Conservation (phyloP, 2,888 invertebrate species). For the Chalcis sispes region DNA sequence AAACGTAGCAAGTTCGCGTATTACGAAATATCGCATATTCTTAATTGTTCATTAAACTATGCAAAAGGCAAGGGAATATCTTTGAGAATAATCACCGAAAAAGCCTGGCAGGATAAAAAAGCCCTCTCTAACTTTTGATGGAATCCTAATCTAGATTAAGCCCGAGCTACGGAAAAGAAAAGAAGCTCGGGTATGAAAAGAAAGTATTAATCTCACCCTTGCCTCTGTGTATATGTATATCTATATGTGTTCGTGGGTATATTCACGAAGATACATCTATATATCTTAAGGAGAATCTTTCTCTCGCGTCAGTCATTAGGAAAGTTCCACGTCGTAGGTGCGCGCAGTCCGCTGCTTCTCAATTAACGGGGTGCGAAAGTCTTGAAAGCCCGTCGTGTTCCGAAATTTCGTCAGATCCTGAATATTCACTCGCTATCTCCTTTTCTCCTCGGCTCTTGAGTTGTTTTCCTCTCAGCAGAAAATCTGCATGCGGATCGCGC, state of each 20-base stretch:
- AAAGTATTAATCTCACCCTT: conserved; percentile 53
- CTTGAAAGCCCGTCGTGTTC: conserved; percentile 22
- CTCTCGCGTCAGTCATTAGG: conserved; percentile 50
- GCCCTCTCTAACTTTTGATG: conserved; percentile 53
- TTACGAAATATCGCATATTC: too few relatives aligned
- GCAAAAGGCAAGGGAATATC: neutral
- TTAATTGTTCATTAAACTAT: conserved; percentile 9
- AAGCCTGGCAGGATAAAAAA: conserved; percentile 21
- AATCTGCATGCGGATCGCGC: conserved; percentile 51
- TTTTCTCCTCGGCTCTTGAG: conserved; percentile 24
- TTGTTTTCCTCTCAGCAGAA: conserved; percentile 8
- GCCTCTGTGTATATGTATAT: neutral
- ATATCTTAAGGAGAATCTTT: conserved; percentile 1
- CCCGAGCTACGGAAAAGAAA: conserved; percentile 28
- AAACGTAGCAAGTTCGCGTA: too few relatives aligned
- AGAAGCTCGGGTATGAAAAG: conserved; percentile 47
- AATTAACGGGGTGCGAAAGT: conserved; percentile 53
- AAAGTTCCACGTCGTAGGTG: conserved; percentile 52
- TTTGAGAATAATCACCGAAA: conserved; percentile 25
- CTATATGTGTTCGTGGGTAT: too few relatives aligned
- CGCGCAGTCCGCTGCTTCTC: conserved; percentile 47
- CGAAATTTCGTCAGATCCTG: conserved; percentile 46
- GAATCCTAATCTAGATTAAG: conserved; percentile 57
- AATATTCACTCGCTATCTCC: conserved; percentile 4
- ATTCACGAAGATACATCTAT: too few relatives aligned